These are phyloP conservation scores for Salvator merianae DNA, from an alignment of 2,113 vertebrate genomes.

Conservation along the genomic window DNA sequence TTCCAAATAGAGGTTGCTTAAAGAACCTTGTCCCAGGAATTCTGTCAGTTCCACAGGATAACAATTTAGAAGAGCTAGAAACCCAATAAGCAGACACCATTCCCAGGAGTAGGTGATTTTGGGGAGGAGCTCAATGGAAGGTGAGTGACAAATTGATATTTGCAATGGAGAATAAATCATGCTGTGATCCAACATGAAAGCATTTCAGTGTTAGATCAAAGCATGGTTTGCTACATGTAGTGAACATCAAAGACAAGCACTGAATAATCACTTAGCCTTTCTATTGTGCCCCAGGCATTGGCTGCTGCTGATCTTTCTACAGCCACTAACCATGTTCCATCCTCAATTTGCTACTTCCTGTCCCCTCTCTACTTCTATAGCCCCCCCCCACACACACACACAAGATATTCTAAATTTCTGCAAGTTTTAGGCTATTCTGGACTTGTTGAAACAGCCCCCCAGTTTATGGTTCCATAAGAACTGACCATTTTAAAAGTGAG, in stretches of 20 bases:
- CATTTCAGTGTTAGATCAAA: too few species aligned
- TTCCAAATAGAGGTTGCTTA: not conserved
- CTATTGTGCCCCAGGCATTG: too few species aligned
- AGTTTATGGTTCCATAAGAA: not conserved
- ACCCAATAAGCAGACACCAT: too few species aligned
- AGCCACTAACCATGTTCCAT: not conserved
- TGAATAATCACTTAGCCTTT: too few species aligned
- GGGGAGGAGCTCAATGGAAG: too few species aligned
- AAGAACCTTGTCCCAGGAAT: not conserved
- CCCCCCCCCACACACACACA: too few species aligned
- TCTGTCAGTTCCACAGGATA: not conserved
- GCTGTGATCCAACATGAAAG: too few species aligned
- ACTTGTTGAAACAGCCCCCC: not conserved
- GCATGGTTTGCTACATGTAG: too few species aligned
- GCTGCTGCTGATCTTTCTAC: not conserved
- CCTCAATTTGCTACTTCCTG: not conserved
- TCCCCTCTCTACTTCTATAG: not conserved
- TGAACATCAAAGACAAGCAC: too few species aligned
- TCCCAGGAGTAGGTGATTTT: too few species aligned
- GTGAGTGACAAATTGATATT: too few species aligned
- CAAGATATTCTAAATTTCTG: not conserved
- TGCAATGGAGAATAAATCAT: too few species aligned
- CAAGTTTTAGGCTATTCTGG: not conserved
- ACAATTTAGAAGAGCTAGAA: not conserved
- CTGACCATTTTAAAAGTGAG: not conserved